Base-by-base conservation (phyloP, 2,797 vertebrate genomes). In the Lacerta viridis region DNA sequence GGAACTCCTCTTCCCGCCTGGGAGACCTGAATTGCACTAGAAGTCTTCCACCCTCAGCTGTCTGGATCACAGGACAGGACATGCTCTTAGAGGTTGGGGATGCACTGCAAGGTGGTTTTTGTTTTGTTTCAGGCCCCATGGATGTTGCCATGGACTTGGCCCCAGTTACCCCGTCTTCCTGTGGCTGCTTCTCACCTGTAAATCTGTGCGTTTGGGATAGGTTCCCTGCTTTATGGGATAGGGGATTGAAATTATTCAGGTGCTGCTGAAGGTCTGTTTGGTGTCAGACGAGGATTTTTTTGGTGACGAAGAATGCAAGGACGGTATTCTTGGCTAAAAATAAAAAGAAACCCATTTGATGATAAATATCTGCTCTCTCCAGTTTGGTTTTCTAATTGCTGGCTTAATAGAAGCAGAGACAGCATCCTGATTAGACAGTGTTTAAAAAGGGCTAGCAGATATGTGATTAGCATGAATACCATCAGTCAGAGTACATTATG, bases 351-450 rank as follows among this genome's bases (percentile, higher is more conserved):
- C 36, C 43, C 43, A 68, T 59, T 79, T 25, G 5, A 8, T 15
- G 5, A 55, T 84, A 1, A 71, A 23, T 36, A 0, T 0, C 0
- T 7, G 8, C 68, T 59, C 78, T 75, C 27, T 0, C 13, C 1
- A 2, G 41, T 27, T 41, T 17, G 7, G 27, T 66, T 68, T 33
- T 66, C 68, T 66, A 43, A 20, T 1, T 3, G 72, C 82, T 43
- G 85, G 87, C 64, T 92, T 8, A 85, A 55, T 0, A 8, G 77
- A 93, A 92, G 76, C 88, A 69, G 72, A 83, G 76, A 93, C 18
- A 23, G 74, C 74, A 46, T 72, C 76, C 43, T 87, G 64, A 27
- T 94, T 92, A 91, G 93, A 69, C 68, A 80, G 83, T n/a, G 23
- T 1, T 0, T 29, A 23, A 5, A 89, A 91, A 61, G 78, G 64